Evolutionary conservation across 2,888 invertebrate genomes (phyloP), one percentile per base, ranked within the genome.

Genomic region (Eupithecia vulgata): DNA sequence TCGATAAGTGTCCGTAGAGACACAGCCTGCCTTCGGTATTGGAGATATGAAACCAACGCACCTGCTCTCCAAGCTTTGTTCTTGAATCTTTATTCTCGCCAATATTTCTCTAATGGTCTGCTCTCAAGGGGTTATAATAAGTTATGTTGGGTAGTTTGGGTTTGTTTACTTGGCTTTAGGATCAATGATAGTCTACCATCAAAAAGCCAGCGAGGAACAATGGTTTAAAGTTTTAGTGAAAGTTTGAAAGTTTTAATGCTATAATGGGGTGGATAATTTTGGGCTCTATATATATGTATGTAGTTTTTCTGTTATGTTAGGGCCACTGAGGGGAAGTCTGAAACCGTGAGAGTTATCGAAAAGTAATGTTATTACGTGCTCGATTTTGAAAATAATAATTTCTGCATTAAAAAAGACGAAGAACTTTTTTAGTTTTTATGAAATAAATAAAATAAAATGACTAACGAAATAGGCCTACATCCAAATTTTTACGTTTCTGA

Each of bases 1-100:
- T 45, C 45, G 48, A 52, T 52, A 21, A 52, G 4, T 52, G n/a
- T 21, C 21, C 21, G 21, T 52, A 52, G 48, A 52, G 48, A 21
- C 8, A 21, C 21, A 52, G 48, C 48, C 48, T 52, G 7, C 21
- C 48, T 52, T 48, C 10, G 3, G 45, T 21, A 52, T 52, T 10
- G 37, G 25, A 34, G 59, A 67, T 67, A 71, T 71, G 59, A 71
- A 71, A 71, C 62, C 57, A 34, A 57, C 21, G 52, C 75, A 75
- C 75, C 75, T 75, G 75, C 64, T 37, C 70, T 66, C 71, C 35
- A 70, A 72, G 72, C 65, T 68, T 69, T 71, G 42, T 67, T 70
- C 75, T 72, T 37, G 34, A 67, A 74, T 67, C 68, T 65, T 57
- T 62, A 67, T 61, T 70, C 52, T 70, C 30, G 21, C 42, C 67